Conservation (phyloP, 2,888 invertebrate species). For the Alitta virens region DNA sequence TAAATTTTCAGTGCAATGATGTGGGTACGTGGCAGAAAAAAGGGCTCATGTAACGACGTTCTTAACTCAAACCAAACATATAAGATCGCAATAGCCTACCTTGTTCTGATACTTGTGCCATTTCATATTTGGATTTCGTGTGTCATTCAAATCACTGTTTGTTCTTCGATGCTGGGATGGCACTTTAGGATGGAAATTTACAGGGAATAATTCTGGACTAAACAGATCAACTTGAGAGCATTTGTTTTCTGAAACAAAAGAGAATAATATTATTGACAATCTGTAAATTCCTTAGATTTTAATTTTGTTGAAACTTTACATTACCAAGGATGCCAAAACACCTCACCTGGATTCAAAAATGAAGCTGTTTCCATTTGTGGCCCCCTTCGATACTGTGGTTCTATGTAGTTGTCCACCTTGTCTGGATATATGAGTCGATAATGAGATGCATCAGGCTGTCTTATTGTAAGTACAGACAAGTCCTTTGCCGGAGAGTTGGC, state of each 20-base stretch:
- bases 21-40: no score
- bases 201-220: neutral
- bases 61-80: no score
- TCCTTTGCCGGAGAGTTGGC: slow-evolving; percentile 5
- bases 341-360: slow-evolving; percentile 12
- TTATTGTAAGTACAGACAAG: neutral
- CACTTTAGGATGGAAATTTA: neutral
- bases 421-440: slow-evolving; percentile 2
- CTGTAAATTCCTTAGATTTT: neutral
- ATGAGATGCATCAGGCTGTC: neutral
- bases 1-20: no score
- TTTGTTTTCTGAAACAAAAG: neutral
- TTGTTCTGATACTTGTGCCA: slow-evolving; percentile 7
- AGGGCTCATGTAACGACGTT: no score
- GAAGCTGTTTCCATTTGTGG: slow-evolving; percentile 11
- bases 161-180: slow-evolving; percentile 6
- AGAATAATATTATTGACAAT: neutral
- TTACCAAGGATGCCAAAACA: no score
- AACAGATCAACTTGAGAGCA: neutral
- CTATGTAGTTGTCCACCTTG: slow-evolving; percentile 5
- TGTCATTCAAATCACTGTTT: slow-evolving; percentile 11
- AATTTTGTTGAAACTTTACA: neutral
- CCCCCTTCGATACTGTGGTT: slow-evolving; percentile 7
- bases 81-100: no score
- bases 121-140: neutral